phyloP scores from a whole-genome alignment of 2,113 vertebrate genomes.

The Hyaena hyaena region DNA sequence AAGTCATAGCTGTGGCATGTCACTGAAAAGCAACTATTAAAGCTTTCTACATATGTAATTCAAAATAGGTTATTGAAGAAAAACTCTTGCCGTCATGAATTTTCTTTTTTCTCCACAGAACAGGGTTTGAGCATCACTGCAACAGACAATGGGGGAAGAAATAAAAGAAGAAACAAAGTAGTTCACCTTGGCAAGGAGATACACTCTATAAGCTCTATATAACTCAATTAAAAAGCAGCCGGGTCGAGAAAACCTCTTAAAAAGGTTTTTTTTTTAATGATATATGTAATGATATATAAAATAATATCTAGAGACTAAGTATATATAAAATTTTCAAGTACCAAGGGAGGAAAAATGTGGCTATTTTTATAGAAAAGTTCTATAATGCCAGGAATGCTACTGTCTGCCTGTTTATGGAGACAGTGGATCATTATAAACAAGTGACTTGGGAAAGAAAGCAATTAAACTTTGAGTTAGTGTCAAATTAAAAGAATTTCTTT shows the following conservation, averaged over 20 bases:
- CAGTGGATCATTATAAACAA: neutral
- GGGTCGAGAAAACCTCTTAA: neutral
- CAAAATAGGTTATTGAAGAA: neutral
- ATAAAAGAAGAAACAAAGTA: neutral
- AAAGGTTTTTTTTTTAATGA: neutral
- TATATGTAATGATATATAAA: neutral
- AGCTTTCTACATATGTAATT: neutral
- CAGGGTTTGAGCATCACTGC: neutral
- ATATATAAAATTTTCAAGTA: neutral
- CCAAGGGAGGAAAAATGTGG: neutral
- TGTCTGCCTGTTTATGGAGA: neutral
- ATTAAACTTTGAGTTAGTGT: constrained; percentile 57
- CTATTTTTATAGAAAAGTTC: neutral
- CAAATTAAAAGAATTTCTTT: neutral
- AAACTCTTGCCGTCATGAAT: neutral
- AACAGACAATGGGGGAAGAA: neutral
- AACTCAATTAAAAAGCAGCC: neutral
- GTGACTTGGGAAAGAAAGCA: constrained; percentile 15
- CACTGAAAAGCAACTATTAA: constrained; percentile 36
- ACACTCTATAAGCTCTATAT: neutral
- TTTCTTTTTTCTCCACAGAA: neutral
- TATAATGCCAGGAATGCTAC: neutral
- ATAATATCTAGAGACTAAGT: neutral
- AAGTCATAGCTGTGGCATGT: neutral
- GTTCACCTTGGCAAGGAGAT: neutral